Evolutionary conservation across 1,140 invertebrate genomes (phyloP), one percentile per base, ranked within the genome.

Genomic region (Pteromalus puparum): DNA sequence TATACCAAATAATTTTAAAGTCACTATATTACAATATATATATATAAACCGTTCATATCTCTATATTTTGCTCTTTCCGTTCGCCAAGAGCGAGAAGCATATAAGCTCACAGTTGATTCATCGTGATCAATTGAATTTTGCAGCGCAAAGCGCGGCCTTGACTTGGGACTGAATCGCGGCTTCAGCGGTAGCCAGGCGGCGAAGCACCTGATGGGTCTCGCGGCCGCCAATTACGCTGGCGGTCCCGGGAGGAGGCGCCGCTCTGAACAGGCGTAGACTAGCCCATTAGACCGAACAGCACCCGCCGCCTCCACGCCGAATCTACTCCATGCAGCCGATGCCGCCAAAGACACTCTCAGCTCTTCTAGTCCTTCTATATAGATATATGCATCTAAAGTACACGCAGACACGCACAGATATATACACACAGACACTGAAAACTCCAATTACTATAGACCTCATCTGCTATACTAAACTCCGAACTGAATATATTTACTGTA

Each of bases 181-280:
- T 98, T 97, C 91, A 98, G 97, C 65, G 97, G 97, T 0, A 96
- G 97, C 34, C 96, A 98, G 88, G 96, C 97, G 70, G 97, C 97
- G 88, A 98, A 98, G 92, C 97, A 98, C 91, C 93, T 98, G 87
- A 97, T 98, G 96, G 97, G 97, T 1, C 90, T 97, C 68, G 96
- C 97, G 70, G 96, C 97, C 1, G 97, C 97, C 86, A 97, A 97
- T 92, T 97, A 95, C 92, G 96, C 97, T n/a, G 96, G 96, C 10
- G 97, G 97, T 12, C 97, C 97, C 6, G 97, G 97, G 82, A 95
- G 97, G 91, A 97, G 96, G 95, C 95, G 96, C 88, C 95, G 97
- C 75, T 95, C 95, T 72, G 94, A 94, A 84, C 90, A 91, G 86
- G 89, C 88, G 83, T 89, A 90, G 88, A 88, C 77, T 42, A 53